A percentile compares a stretch with the other conserved stretches of the same genome.
Evolutionary conservation across 2,113 vertebrate genomes (phyloP).

Genomic region (Beaufortia kweichowensis): DNA sequence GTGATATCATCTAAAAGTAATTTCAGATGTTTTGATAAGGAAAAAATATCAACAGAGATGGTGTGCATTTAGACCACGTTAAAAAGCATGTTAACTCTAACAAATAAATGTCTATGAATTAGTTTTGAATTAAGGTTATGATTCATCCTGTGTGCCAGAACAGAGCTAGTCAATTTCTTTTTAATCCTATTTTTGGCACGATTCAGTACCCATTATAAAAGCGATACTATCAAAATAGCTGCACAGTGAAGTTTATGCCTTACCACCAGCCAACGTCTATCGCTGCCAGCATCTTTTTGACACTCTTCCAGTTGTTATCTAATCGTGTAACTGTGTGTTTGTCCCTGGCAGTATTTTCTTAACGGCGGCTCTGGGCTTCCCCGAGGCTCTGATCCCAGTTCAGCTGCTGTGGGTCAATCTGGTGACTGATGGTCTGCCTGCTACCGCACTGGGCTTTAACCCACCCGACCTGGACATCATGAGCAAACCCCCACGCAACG

Average conservation of each 20-base stretch:
- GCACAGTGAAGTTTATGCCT: neutral
- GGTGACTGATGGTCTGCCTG: constrained; percentile 94
- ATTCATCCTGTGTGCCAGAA: neutral
- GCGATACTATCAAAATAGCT: neutral
- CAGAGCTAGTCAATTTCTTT: neutral
- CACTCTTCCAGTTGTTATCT: constrained; percentile 25
- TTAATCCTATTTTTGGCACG: neutral
- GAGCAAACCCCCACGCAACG: constrained; percentile 93
- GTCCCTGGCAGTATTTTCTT: constrained; percentile 86
- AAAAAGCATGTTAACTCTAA: neutral
- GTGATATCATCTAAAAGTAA: too few species aligned
- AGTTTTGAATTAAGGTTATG: neutral
- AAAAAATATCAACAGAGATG: too few species aligned
- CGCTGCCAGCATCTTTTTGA: constrained; percentile 24
- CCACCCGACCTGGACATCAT: constrained; percentile 97
- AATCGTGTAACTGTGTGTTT: neutral
- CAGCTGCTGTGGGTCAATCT: constrained; percentile 98
- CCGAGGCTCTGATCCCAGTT: constrained; percentile 96
- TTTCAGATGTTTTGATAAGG: too few species aligned
- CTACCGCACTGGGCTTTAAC: constrained; percentile 96
- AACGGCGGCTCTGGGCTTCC: constrained; percentile 95
- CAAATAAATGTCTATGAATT: neutral
- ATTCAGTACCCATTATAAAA: neutral
- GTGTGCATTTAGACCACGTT: neutral
- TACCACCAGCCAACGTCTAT: neutral